Evolutionary conservation across 2,113 vertebrate species (phyloP), one percentile per base, ranked within the genome.

Genomic region (Synchiropus splendidus): DNA sequence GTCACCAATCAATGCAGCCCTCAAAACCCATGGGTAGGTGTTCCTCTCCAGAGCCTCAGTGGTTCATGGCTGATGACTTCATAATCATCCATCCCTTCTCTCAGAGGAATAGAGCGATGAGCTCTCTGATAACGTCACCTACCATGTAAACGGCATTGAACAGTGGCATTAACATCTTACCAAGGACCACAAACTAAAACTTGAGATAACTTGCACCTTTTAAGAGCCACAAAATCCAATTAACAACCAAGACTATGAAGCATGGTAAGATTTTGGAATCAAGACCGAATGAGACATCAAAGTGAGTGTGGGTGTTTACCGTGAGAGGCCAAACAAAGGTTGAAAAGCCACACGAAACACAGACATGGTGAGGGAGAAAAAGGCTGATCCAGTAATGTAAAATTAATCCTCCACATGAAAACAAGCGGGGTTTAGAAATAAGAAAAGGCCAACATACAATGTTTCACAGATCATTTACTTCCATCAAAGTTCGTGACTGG

Each of bases 41-140:
- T 59, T 87, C 79, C 83, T 88, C 89, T 88, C 89, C 75, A 58
- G 79, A 88, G 89, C 86, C 85, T 85, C 84, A 85, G 85, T 86
- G 91, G 93, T 90, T 93, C 90, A 94, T 87, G 92, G 91, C 89
- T 96, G 95, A 96, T 93, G 95, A 97, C 95, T 99, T 99, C 94
- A 99, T 98, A 97, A 99, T 98, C 94, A 95, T 91, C 95, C 89
- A 90, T 94, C 89, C 88, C 91, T 90, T 90, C 88, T 90, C 89
- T 89, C 88, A 84, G 86, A 86, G 88, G 88, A 92, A 88, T 89
- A 86, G 88, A 87, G 83, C 83, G 86, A 90, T 87, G 86, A 88
- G 89, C 88, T 90, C 87, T 85, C 87, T 90, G 92, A 92, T 90
- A 90, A 89, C 89, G 72, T 87, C 89, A 83, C 84, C 82, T 87